Evolutionary conservation across 2,113 vertebrate genomes (phyloP).

Genomic region (Andinoacara biseriatus): DNA sequence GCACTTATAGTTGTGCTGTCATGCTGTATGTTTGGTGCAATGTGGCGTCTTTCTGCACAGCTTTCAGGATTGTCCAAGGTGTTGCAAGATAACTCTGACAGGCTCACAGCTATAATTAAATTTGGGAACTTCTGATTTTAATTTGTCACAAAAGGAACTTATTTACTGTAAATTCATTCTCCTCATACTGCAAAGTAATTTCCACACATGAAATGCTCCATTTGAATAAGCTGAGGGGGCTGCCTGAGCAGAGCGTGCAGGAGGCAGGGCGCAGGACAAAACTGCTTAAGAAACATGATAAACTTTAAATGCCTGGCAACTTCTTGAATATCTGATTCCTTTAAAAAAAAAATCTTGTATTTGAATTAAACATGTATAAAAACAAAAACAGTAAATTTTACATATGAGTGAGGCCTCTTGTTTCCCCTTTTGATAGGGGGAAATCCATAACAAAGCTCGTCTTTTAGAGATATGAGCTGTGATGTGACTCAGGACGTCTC

Average conservation of each 20-base stretch:
- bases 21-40: too few relatives aligned
- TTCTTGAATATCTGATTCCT: neutral
- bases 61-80: neutral
- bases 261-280: neutral
- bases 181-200: neutral
- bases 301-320: neutral
- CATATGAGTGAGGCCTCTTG: neutral
- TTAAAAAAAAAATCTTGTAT: neutral
- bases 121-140: neutral
- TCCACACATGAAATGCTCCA: neutral
- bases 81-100: neutral
- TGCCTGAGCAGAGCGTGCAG: neutral
- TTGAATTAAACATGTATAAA: neutral
- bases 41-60: neutral
- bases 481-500: constrained; percentile 41
- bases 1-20: too few relatives aligned
- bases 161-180: neutral
- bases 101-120: neutral
- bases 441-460: constrained; percentile 16
- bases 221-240: neutral
- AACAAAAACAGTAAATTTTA: neutral
- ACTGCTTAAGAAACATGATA: neutral
- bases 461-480: constrained; percentile 47
- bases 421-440: neutral
- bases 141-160: neutral